Base-by-base conservation (phyloP, 1,140 invertebrate species). In the Sarcophaga peregrina region DNA sequence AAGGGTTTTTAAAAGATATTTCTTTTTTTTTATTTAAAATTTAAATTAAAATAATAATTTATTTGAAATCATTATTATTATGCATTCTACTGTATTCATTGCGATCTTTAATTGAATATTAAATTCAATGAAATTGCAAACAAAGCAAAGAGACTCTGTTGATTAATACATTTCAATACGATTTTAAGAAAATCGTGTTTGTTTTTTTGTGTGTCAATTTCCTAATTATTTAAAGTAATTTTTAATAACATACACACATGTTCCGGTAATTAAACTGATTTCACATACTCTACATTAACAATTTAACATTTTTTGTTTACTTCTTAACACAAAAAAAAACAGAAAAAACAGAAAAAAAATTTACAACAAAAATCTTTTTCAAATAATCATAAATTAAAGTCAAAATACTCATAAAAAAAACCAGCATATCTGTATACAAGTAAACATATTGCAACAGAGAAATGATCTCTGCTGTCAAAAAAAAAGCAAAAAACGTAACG, bases 181-280 rank as follows among this genome's bases (percentile, higher is more conserved):
- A 37, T 37, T n/a, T 37, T 37, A 37, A 37, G 4, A 37, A 37
- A 37, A 37, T 37, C 25, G 1, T 37, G 25, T 37, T 37, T 37
- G n/a, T 37, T 37, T 1, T 37, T 37, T 37, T 37, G 0, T 68
- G 62, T 68, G 62, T 17, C 62, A 68, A 68, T 68, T 68, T 20
- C 62, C n/a, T 68, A 68, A 20, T 68, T 68, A 68, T 68, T 68
- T 68, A 68, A 68, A 68, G 62, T 68, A 20, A 17, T 68, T 68
- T 20, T 20, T 68, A 58, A 58, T 10, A 68, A 68, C 62, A 68
- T 68, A 68, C 62, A 20, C 17, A 68, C 62, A 68, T 68, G 62
- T 68, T 68, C 62, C 62, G 62, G 62, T 68, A 68, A 68, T 68
- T 68, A 68, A 68, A 20, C 62, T 68, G 62, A 68, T 68, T 68